phyloP scores from a whole-genome alignment of 2,113 vertebrate species.

The Lota lota region DNA sequence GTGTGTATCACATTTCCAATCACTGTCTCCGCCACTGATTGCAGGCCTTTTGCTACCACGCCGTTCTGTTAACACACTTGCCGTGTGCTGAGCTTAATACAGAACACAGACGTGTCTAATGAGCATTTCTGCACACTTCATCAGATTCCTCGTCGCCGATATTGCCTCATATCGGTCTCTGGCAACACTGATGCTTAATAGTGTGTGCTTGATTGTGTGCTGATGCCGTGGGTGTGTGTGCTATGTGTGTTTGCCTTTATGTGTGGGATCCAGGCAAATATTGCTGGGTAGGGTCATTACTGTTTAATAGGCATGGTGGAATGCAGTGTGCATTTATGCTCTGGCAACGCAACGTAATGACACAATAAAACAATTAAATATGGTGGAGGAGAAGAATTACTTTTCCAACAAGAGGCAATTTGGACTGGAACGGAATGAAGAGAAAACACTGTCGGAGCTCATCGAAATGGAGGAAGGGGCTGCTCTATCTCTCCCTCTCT shows the following conservation, averaged over 20 bases:
- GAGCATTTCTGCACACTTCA: constrained; percentile 65
- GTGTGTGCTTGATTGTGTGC: constrained; percentile 35
- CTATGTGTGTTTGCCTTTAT: neutral
- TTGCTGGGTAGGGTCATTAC: constrained; percentile 64
- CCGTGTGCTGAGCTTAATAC: constrained; percentile 51
- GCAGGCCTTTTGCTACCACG: constrained; percentile 21
- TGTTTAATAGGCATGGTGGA: constrained; percentile 68
- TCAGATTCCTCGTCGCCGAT: constrained; percentile 58
- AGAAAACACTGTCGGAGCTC: constrained; percentile 52
- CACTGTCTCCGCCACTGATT: constrained; percentile 40
- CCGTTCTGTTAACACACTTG: constrained; percentile 50
- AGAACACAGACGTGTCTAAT: constrained; percentile 53
- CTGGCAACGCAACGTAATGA: constrained; percentile 64
- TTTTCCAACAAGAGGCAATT: constrained; percentile 65
- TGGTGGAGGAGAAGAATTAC: constrained; percentile 58
- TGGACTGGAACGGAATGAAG: constrained; percentile 48
- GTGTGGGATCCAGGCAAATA: constrained; percentile 37
- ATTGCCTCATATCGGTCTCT: constrained; percentile 61
- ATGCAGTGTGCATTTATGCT: constrained; percentile 57
- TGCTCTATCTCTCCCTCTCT: constrained; percentile 7
- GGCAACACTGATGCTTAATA: constrained; percentile 59
- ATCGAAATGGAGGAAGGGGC: constrained; percentile 35
- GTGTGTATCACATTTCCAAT: constrained; percentile 13
- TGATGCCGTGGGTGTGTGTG: constrained; percentile 20
- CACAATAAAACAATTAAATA: constrained; percentile 75